Base-by-base conservation (phyloP, 2,797 vertebrate species). In the Chelon auratus region DNA sequence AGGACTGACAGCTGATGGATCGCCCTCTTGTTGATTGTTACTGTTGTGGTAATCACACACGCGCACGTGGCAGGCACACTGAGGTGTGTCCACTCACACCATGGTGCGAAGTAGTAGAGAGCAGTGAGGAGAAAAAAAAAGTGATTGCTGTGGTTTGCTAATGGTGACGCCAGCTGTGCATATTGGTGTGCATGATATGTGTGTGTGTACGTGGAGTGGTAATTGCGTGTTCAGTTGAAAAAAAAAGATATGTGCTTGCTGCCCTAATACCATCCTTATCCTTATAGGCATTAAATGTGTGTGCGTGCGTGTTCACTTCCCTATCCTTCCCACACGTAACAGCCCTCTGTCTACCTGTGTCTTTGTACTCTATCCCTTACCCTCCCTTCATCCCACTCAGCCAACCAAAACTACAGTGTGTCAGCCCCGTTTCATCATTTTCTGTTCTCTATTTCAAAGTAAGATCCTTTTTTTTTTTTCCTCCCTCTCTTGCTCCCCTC, bases 1-100 rank as follows among this genome's bases (percentile, higher is more conserved):
- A 43, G 82, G 78, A 69, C 86, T 92, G 93, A 93, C 86, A 84
- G 77, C 81, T 94, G 93, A 95, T 92, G 84, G 91, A 94, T 94
- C 78, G 88, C 85, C 78, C 88, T 88, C 91, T 92, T 91, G 93
- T 93, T 94, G 93, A 90, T 90, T 91, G 90, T 89, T 91, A 88
- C 90, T 85, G 72, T 78, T 84, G 87, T 56, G 70, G 84, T 91
- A 90, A 89, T 91, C 82, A 61, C 53, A 58, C 62, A 55, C 14
- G 37, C 48, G 51, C 22, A 18, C 54, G 48, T 33, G 30, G 30
- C 72, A 52, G 45, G n/a, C 74, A 73, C 26, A 17, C 67, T 20
- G 68, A 80, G 70, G 63, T 85, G 69, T 75, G 77, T 81, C 69
- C 66, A 81, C 74, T 85, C 60, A 66, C 57, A 48, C 63, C 50